phyloP scores from a whole-genome alignment of 2,888 invertebrate genomes.

The Zaprionus lineosus region DNA sequence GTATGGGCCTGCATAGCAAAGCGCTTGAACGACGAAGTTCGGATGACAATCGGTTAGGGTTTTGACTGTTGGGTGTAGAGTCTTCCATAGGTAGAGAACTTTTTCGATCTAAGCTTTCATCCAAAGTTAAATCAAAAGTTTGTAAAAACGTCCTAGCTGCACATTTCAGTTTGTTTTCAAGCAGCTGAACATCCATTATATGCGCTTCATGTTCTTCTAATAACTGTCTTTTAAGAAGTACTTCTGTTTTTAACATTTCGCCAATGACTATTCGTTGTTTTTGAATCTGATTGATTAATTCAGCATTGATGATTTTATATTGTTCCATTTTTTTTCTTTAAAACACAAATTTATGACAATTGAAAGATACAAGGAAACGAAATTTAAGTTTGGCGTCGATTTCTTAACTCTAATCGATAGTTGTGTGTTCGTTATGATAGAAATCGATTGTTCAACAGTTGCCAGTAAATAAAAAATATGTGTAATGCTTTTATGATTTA shows the following conservation, averaged over 20 bases:
- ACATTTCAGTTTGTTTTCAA: constrained; percentile 31
- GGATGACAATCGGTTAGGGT: background rate
- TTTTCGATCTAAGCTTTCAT: background rate
- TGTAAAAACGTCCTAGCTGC: constrained; percentile 24
- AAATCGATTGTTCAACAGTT: too few species aligned
- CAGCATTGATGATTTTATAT: constrained; percentile 53
- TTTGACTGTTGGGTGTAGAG: background rate
- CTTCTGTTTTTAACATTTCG: constrained; percentile 6
- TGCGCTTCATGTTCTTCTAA: constrained; percentile 34
- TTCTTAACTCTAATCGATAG: constrained; percentile 10
- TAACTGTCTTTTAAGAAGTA: constrained; percentile 22
- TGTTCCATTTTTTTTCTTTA: constrained; percentile 41
- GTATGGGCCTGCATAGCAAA: background rate
- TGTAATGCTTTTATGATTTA: too few species aligned
- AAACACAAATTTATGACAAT: background rate
- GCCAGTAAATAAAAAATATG: too few species aligned
- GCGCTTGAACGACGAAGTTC: background rate
- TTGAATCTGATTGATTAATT: constrained; percentile 42
- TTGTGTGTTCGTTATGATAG: too few species aligned
- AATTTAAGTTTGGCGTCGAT: constrained; percentile 48
- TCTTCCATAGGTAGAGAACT: background rate
- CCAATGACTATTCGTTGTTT: constrained; percentile 23
- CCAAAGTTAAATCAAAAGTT: constrained; percentile 13
- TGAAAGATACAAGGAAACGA: background rate
- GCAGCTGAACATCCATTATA: background rate